phyloP scores from a whole-genome alignment of 2,797 vertebrate genomes.

The Sebastes diaconus region DNA sequence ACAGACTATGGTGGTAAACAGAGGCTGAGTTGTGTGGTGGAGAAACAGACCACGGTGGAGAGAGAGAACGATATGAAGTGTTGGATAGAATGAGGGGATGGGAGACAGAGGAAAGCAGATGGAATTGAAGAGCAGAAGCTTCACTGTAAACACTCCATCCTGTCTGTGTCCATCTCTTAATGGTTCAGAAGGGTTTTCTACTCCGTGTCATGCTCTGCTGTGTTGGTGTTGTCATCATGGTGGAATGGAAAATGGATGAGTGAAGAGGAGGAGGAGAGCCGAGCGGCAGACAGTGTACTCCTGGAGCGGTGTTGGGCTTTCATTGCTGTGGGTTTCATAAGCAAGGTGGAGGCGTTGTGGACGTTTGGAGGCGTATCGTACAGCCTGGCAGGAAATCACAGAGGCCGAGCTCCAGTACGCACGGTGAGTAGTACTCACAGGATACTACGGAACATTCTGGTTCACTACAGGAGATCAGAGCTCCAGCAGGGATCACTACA shows the following conservation, averaged over 20 bases:
- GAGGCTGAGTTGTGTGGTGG: neutral
- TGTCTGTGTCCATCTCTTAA: constrained; percentile 28
- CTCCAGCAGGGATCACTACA: constrained; percentile 15
- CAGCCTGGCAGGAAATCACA: constrained; percentile 43
- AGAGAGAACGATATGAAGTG: neutral
- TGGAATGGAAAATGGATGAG: constrained; percentile 22
- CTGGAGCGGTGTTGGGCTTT: constrained; percentile 7
- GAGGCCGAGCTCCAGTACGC: neutral
- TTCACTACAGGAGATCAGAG: neutral
- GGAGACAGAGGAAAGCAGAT: constrained; percentile 1
- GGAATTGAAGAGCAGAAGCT: constrained; percentile 9
- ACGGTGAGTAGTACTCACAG: neutral
- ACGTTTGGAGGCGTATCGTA: constrained; percentile 21
- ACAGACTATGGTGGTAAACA: neutral
- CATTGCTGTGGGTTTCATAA: constrained; percentile 2
- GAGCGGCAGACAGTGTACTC: constrained; percentile 15
- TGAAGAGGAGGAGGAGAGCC: constrained; percentile 11
- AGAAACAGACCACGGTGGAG: neutral
- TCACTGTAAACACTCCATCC: constrained; percentile 47
- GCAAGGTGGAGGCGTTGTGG: constrained; percentile 30
- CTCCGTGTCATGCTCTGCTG: constrained; percentile 20
- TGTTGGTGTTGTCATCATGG: constrained; percentile 29
- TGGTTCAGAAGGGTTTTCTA: constrained; percentile 48
- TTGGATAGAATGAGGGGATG: neutral
- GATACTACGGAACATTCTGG: neutral